These are phyloP conservation scores for Drosophila austrosaltans DNA, from an alignment of 2,888 invertebrate species.

Conservation along the genomic window DNA sequence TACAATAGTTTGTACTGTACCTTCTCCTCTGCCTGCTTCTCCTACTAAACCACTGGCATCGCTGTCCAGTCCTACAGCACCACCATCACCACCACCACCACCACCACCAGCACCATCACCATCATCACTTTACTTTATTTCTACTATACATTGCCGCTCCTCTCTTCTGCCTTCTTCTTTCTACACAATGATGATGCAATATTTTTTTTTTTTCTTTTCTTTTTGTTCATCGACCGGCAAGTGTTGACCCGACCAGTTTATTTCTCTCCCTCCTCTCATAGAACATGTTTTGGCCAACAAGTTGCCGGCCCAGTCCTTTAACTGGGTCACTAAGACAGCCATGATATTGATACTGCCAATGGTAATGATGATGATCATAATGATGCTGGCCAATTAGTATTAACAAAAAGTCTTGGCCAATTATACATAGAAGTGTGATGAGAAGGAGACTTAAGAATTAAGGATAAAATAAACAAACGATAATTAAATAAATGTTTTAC, in stretches of 20 bases:
- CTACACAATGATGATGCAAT: conserved; percentile 67
- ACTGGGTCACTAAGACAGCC: conserved; percentile 65
- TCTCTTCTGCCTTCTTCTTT: conserved; percentile 10
- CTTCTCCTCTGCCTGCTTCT: conserved; percentile 24
- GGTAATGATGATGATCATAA: background rate
- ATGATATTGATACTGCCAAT: background rate
- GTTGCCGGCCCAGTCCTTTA: conserved; percentile 70
- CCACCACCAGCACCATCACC: conserved; percentile 16
- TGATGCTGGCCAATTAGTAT: conserved; percentile 53
- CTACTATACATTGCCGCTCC: conserved; percentile 5
- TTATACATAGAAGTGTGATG: no score
- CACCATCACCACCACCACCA: conserved; percentile 19
- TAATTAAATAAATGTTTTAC: no score
- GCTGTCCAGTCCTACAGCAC: background rate
- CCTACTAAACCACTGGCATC: conserved; percentile 15
- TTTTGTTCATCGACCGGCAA: conserved; percentile 36
- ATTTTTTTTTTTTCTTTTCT: conserved; percentile 25
- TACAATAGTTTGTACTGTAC: conserved; percentile 58
- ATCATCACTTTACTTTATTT: background rate
- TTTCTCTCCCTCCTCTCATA: conserved; percentile 42
- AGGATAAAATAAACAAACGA: no score
- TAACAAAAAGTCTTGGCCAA: conserved; percentile 37
- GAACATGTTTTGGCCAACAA: conserved; percentile 72
- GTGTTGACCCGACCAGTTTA: conserved; percentile 66
- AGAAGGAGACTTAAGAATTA: no score